Evolutionary conservation across 2,888 invertebrate species (phyloP).

Genomic region (Opisthograptis luteolata): DNA sequence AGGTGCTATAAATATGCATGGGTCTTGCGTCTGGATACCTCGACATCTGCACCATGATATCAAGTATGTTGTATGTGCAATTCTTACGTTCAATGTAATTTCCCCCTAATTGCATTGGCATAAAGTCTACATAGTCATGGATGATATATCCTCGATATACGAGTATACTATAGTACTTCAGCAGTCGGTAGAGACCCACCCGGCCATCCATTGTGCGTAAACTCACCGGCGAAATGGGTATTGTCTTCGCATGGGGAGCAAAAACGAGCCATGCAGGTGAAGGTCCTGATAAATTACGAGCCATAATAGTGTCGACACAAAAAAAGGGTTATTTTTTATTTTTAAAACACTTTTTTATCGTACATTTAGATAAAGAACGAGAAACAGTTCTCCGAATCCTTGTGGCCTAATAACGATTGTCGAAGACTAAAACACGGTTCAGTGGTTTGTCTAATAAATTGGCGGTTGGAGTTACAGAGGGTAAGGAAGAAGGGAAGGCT

Average conservation of each 20-base stretch:
- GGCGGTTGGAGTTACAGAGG: slow-evolving; percentile 46
- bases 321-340: no score
- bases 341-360: slow-evolving; percentile 24
- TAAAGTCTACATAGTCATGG: slow-evolving; percentile 1
- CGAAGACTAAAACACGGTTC: slow-evolving; percentile 41
- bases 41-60: slow-evolving; percentile 7
- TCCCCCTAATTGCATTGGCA: neutral
- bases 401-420: slow-evolving; percentile 35
- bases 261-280: slow-evolving; percentile 58
- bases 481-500: slow-evolving; percentile 33
- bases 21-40: slow-evolving; percentile 39
- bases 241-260: slow-evolving; percentile 59
- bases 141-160: slow-evolving; percentile 11
- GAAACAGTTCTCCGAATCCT: slow-evolving; percentile 31
- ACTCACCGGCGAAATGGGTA: slow-evolving; percentile 55
- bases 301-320: slow-evolving; percentile 32
- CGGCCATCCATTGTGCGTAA: slow-evolving; percentile 60
- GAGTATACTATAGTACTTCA: slow-evolving; percentile 42
- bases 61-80: slow-evolving; percentile 6
- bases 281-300: slow-evolving; percentile 51
- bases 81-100: neutral
- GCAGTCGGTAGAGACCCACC: slow-evolving; percentile 60
- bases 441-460: slow-evolving; percentile 55
- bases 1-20: slow-evolving; percentile 67
- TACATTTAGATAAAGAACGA: slow-evolving; percentile 25